These are phyloP conservation scores for Cathartes aura DNA, from an alignment of 2,113 vertebrate genomes.

Conservation along the genomic window DNA sequence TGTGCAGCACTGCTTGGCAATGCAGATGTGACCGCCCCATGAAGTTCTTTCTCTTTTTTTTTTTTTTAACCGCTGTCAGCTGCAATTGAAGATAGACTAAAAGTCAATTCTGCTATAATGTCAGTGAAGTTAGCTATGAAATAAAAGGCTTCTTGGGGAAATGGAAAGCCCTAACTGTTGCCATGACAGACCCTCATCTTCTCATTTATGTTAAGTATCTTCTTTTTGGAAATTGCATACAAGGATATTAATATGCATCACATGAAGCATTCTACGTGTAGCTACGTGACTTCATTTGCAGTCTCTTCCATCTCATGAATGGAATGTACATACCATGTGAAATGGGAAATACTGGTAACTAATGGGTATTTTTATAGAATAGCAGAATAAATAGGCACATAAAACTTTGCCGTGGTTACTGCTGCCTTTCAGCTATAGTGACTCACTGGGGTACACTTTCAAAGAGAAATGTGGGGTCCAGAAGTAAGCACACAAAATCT, in stretches of 20 bases:
- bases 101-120: background rate
- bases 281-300: background rate
- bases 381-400: constrained; percentile 28
- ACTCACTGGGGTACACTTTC: constrained; percentile 14
- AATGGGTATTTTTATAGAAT: constrained; percentile 19
- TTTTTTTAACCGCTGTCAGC: background rate
- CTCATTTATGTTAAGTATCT: background rate
- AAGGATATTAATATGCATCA: background rate
- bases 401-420: constrained; percentile 25
- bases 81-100: background rate
- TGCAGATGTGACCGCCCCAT: fast-evolving
- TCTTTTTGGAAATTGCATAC: background rate
- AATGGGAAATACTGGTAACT: background rate
- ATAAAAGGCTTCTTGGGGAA: background rate
- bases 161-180: background rate
- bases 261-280: background rate
- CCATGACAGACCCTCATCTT: background rate
- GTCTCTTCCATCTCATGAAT: background rate
- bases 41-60: background rate
- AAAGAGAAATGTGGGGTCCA: background rate
- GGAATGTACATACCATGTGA: background rate
- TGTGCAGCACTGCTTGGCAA: background rate
- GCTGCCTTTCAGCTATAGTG: constrained; percentile 29
- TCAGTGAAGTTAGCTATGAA: background rate
- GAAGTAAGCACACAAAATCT: background rate